phyloP scores from a whole-genome alignment of 2,113 vertebrate genomes.

The Ammospiza caudacuta region DNA sequence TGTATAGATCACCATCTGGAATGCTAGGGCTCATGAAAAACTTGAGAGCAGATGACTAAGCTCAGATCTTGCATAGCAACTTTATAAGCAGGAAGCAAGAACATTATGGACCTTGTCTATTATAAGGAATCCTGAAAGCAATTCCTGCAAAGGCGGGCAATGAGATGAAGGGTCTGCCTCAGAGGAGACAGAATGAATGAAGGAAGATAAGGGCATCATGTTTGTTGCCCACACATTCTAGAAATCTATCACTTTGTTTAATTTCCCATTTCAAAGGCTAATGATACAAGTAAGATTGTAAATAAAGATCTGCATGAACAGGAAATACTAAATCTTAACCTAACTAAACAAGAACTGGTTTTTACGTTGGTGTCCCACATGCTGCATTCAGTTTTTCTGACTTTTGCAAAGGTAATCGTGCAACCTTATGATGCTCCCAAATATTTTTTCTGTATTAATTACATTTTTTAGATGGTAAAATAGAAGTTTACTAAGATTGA shows the following conservation, averaged over 20 bases:
- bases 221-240: background rate
- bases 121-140: background rate
- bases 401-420: background rate
- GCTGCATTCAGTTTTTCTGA: background rate
- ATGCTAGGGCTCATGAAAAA: background rate
- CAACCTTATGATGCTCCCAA: background rate
- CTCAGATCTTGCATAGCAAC: background rate
- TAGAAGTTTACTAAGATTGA: background rate
- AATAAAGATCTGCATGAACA: background rate
- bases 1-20: conserved; percentile 42
- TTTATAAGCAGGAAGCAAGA: background rate
- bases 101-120: background rate
- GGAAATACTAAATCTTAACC: background rate
- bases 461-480: background rate
- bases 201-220: background rate
- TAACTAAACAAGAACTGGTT: background rate
- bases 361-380: background rate
- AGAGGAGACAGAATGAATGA: background rate
- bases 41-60: background rate
- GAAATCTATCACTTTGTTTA: background rate
- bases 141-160: background rate
- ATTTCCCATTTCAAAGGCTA: background rate
- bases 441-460: background rate
- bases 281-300: background rate
- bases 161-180: background rate